Base-by-base conservation (phyloP, 2,888 invertebrate genomes). In the Hoplodrina blanda region DNA sequence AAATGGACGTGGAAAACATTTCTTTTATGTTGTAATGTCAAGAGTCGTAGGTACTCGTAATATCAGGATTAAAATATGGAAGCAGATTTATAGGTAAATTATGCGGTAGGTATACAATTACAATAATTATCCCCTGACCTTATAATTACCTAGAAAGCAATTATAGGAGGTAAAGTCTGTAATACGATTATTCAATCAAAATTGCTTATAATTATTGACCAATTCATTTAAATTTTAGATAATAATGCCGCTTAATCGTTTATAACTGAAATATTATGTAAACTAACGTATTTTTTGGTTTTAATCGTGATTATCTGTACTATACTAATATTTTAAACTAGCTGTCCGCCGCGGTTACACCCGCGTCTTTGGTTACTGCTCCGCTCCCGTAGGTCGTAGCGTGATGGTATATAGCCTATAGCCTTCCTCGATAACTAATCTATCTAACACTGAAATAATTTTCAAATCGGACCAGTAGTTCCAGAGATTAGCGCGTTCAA, bases 1-100 rank as follows among this genome's bases (percentile, higher is more conserved):
- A 80, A 82, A 65, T 74, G 74, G 65, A 77, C 67, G 70, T 69
- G 63, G 66, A 75, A 69, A 73, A 72, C 78, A 62, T 54, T 62
- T 55, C 46, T 56, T 64, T 69, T 71, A 37, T 69, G 57, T 49
- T n/a, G 33, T 46, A 53, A 25, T 19, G 11, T 44, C 41, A 19
- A 56, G 19, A 46, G 37, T 11, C 19, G 3, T 50, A 20, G 33
- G 33, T 62, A 25, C 2, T 19, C 19, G 10, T 33, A 4, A 41
- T 49, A 25, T 25, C 2, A 17, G 8, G 15, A 20, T 59, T 52
- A 20, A 60, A 20, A 57, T 10, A 50, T 13, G 8, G 13, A 41
- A 19, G 5, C 11, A n/a, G 15, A 46, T 46, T 25, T 25, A 20
- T 33, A 10, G 11, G 17, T 19, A 44, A 44, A 73, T 74, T 53